These are phyloP conservation scores for Corella eumyota DNA, from an alignment of 23 tunicate species.

Conservation along the genomic window DNA sequence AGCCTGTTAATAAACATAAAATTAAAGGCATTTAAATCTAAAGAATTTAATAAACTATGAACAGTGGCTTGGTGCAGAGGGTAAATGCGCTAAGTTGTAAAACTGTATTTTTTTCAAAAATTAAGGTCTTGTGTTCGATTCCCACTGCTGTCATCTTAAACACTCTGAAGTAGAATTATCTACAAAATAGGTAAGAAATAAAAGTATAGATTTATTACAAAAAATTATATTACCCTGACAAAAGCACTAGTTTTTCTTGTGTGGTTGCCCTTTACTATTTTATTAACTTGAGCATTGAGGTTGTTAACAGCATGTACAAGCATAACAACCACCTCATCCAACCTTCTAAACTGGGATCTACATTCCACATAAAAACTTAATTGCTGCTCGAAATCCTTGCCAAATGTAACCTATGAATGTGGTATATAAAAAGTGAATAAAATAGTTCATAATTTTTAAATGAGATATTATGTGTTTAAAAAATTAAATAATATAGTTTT, in stretches of 20 bases:
- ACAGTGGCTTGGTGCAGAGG: no score
- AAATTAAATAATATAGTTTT: no score
- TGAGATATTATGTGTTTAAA: no score
- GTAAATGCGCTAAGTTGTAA: no score
- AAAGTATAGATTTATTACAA: no score
- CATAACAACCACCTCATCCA: conserved; percentile 49
- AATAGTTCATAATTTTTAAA: no score
- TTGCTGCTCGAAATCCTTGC: conserved; percentile 93
- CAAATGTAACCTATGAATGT: conserved; percentile 42
- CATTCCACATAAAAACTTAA: conserved; percentile 83
- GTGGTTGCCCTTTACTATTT: conserved; percentile 72
- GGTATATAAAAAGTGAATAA: background rate
- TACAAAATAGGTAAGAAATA: background rate
- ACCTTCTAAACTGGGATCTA: conserved; percentile 52
- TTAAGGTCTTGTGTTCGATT: no score
- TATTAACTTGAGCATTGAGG: conserved; percentile 45
- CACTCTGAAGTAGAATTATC: background rate
- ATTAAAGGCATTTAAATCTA: background rate
- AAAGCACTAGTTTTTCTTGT: conserved; percentile 84
- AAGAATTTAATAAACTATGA: no score
- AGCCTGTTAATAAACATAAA: conserved; percentile 11
- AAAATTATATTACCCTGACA: conserved; percentile 25
- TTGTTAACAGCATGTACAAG: conserved; percentile 76
- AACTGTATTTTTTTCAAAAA: no score
- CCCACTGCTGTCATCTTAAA: no score